A percentile compares a stretch with the other conserved stretches of the same genome.
Conservation (phyloP, 2,113 vertebrate genomes). For the Tetraodon nigroviridis region DNA sequence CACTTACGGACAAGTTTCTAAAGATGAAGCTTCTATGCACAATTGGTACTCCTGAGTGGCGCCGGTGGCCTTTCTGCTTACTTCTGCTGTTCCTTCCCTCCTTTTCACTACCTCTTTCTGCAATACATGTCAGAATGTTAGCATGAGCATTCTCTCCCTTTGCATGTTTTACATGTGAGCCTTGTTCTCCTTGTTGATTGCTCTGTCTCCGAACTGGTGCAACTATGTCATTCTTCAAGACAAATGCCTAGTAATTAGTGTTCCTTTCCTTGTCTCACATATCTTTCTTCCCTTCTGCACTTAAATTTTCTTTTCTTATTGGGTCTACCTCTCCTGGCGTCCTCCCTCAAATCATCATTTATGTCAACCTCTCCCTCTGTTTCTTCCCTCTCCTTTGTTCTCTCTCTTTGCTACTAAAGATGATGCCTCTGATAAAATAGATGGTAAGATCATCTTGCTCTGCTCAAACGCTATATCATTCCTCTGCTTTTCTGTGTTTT, state of each 20-base stretch:
- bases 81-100: conserved; percentile 13
- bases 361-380: conserved; percentile 22
- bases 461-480: conserved; percentile 25
- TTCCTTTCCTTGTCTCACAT: conserved; percentile 78
- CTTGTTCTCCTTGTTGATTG: conserved; percentile 10
- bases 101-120: no score
- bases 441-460: conserved; percentile 89
- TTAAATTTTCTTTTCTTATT: conserved; percentile 65
- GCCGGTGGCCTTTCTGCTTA: conserved; percentile 27
- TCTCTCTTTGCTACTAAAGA: conserved; percentile 85
- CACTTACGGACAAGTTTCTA: background rate
- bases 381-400: conserved; percentile 62
- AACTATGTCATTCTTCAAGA: conserved; percentile 36
- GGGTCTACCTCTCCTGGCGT: conserved; percentile 49
- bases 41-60: conserved; percentile 17
- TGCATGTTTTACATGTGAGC: conserved; percentile 42
- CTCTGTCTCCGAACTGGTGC: conserved; percentile 16
- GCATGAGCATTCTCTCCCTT: conserved; percentile 23
- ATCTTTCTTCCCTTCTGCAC: conserved; percentile 67
- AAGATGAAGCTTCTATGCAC: conserved; percentile 4
- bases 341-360: conserved; percentile 34
- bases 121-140: no score
- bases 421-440: conserved; percentile 97
- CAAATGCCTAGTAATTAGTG: conserved; percentile 74
- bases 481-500: conserved; percentile 22